A percentile compares a stretch with the other conserved stretches of the same genome.
phyloP scores from a whole-genome alignment of 1,140 invertebrate species.

The Rhopalosiphum maidis region DNA sequence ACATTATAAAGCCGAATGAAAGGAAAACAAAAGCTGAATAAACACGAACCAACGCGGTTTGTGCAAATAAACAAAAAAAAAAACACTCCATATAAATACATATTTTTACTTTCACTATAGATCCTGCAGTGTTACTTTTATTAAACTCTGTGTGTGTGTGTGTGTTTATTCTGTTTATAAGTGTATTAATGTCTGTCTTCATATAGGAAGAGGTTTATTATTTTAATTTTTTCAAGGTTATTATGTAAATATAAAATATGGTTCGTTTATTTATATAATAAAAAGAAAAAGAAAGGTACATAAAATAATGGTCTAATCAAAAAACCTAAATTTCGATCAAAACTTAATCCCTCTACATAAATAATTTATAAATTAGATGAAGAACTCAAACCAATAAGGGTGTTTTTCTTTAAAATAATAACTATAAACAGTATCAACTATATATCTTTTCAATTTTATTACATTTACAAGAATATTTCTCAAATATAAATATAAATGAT shows the following conservation, averaged over 20 bases:
- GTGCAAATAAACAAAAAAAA: slow-evolving; percentile 23
- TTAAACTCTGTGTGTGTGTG: neutral
- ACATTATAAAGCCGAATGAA: neutral
- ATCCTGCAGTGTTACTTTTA: neutral
- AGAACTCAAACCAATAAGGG: too few species aligned
- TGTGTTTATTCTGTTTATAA: neutral
- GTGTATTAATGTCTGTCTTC: neutral
- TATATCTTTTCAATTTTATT: neutral
- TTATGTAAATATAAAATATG: neutral
- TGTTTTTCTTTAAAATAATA: neutral
- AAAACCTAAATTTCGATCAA: too few species aligned
- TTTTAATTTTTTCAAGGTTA: neutral
- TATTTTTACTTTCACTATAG: slow-evolving; percentile 47
- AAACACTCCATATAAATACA: neutral
- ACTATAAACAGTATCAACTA: neutral
- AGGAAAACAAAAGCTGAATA: slow-evolving; percentile 35
- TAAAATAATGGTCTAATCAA: neutral
- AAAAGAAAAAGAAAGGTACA: neutral
- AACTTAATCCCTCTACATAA: too few species aligned
- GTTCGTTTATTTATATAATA: neutral
- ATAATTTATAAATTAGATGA: too few species aligned
- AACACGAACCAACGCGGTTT: slow-evolving; percentile 30
- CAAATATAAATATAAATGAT: neutral
- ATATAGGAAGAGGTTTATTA: neutral
- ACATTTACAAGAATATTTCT: neutral